Evolutionary conservation across 2,113 vertebrate genomes (phyloP).

Genomic region (Nymphicus hollandicus): DNA sequence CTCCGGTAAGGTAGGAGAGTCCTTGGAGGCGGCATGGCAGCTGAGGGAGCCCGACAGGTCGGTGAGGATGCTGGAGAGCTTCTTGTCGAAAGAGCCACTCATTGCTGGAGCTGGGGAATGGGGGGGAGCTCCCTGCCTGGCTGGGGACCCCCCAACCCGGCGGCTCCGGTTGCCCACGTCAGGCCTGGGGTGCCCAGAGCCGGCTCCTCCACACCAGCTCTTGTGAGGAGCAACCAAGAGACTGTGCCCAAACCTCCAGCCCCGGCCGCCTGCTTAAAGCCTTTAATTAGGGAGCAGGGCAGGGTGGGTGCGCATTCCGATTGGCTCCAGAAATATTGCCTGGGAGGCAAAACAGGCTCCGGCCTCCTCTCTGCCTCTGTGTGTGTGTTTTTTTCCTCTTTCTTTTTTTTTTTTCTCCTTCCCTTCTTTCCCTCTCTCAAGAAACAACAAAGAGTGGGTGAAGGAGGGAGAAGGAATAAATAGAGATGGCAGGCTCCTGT

Average conservation of each 20-base stretch:
- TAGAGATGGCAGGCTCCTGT: background rate
- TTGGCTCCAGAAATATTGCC: conserved; percentile 84
- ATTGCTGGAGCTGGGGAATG: conserved; percentile 59
- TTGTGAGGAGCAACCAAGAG: background rate
- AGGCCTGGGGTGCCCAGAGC: background rate
- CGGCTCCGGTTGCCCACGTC: background rate
- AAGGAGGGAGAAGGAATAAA: background rate
- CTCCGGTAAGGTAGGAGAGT: conserved; percentile 94
- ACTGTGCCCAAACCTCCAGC: conserved; percentile 59
- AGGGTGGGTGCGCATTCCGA: conserved; percentile 83
- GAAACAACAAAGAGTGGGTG: conserved; percentile 44
- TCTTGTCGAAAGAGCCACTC: conserved; percentile 95
- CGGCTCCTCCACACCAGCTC: background rate
- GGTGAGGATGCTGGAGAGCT: conserved; percentile 90
- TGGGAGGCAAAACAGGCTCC: conserved; percentile 81
- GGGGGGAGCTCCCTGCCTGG: background rate
- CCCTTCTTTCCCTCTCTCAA: background rate
- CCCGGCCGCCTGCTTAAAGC: conserved; percentile 79
- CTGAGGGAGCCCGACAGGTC: conserved; percentile 93
- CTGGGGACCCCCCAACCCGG: conserved; percentile 9
- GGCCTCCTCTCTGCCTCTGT: conserved; percentile 28
- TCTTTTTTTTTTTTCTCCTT: background rate
- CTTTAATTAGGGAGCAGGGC: conserved; percentile 86
- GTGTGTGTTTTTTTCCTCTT: background rate
- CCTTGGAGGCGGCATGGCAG: conserved; percentile 94